These are phyloP conservation scores for Protomyctophum bolini DNA, from an alignment of 2,113 vertebrate species.

Conservation along the genomic window DNA sequence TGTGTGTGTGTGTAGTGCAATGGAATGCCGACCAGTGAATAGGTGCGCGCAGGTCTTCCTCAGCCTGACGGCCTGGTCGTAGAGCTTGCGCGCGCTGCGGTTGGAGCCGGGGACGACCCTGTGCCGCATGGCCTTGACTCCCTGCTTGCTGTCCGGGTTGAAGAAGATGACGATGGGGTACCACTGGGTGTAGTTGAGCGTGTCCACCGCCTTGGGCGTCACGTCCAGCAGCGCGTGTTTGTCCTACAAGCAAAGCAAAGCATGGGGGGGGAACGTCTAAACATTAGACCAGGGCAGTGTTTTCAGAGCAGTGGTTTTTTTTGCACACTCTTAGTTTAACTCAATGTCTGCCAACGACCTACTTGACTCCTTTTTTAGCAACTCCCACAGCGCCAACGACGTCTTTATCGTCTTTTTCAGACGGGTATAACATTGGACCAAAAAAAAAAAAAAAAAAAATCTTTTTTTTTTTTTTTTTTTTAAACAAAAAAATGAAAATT, in stretches of 20 bases:
- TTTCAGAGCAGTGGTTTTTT: too few species aligned
- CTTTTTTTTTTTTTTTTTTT: too few species aligned
- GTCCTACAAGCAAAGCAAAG: constrained; percentile 74
- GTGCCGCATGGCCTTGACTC: constrained; percentile 92
- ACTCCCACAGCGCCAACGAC: too few species aligned
- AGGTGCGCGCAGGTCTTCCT: constrained; percentile 91
- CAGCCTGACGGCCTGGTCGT: constrained; percentile 92
- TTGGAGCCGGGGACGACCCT: constrained; percentile 87
- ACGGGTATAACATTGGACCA: too few species aligned
- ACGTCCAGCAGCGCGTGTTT: constrained; percentile 94
- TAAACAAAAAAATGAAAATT: too few species aligned
- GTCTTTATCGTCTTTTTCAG: too few species aligned
- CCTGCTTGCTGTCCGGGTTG: constrained; percentile 94
- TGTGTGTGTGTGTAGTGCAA: too few species aligned
- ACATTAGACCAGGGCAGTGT: too few species aligned
- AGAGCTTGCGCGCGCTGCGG: constrained; percentile 92
- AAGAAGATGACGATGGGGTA: constrained; percentile 97
- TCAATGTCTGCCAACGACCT: too few species aligned
- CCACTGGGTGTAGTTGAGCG: constrained; percentile 98
- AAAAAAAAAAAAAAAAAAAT: too few species aligned
- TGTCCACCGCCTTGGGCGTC: constrained; percentile 96
- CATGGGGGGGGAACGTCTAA: constrained; percentile 2
- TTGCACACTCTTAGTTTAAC: too few species aligned
- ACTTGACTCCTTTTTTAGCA: too few species aligned
- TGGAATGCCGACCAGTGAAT: constrained; percentile 83